These are phyloP conservation scores for Eptatretus burgeri DNA, from an alignment of 2,113 vertebrate species.

Conservation along the genomic window DNA sequence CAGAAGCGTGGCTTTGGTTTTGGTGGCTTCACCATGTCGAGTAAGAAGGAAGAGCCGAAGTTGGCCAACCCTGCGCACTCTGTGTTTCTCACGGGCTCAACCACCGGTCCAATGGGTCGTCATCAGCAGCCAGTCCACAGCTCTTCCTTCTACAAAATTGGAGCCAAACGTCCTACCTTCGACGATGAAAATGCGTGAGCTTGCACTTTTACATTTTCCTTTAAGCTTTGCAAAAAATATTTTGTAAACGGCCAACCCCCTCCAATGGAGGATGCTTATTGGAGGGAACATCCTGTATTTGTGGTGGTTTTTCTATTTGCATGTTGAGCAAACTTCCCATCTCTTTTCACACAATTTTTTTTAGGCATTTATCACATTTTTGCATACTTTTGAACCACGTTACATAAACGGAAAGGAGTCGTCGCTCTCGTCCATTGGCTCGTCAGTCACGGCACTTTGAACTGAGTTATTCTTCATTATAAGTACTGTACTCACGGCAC, in stretches of 20 bases:
- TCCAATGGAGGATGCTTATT: constrained; percentile 13
- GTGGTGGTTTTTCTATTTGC: not conserved
- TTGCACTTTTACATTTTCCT: constrained; percentile 10
- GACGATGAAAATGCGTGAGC: constrained; percentile 86
- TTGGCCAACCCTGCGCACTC: constrained; percentile 35
- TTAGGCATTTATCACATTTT: not conserved
- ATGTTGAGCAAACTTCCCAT: not conserved
- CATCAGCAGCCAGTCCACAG: constrained; percentile 45
- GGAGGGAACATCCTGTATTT: not conserved
- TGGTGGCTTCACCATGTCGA: constrained; percentile 58
- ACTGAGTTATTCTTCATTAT: no score
- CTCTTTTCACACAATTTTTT: not conserved
- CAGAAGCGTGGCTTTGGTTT: constrained; percentile 88
- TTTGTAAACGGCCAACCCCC: constrained; percentile 8
- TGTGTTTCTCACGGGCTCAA: constrained; percentile 32
- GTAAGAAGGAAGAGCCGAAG: constrained; percentile 60
- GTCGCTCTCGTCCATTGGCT: no score
- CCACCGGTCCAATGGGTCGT: constrained; percentile 29
- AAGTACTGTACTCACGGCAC: no score
- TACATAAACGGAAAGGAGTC: no score
- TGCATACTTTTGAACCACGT: not conserved
- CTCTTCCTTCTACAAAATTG: constrained; percentile 93
- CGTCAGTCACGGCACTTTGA: no score
- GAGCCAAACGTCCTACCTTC: constrained; percentile 73
- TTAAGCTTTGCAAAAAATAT: constrained; percentile 6